These are phyloP conservation scores for Mormyrus hasselquistii DNA, from an alignment of 2,797 vertebrate species.

Conservation along the genomic window DNA sequence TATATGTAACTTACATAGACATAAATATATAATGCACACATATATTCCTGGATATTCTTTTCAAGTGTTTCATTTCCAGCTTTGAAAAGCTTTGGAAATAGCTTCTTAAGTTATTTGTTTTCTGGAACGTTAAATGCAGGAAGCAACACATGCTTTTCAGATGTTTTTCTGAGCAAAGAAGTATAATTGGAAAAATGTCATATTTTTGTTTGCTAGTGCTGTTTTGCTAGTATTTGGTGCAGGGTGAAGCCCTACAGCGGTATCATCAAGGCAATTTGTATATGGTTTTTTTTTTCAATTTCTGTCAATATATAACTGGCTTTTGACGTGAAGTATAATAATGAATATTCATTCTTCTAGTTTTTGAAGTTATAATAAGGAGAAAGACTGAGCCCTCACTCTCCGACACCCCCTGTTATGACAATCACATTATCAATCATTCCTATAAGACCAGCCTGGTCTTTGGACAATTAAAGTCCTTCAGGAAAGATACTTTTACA, in stretches of 20 bases:
- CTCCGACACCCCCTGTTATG: not conserved
- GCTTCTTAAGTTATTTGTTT: not conserved
- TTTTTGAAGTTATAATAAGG: not conserved
- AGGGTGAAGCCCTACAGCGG: not conserved
- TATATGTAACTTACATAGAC: conserved; percentile 4
- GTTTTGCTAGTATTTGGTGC: not conserved
- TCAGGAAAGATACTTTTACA: not conserved
- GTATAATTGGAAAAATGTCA: not conserved
- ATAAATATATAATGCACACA: not conserved
- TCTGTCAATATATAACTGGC: conserved; percentile 5
- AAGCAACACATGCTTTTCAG: not conserved
- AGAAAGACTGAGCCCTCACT: not conserved
- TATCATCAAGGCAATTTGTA: conserved; percentile 7
- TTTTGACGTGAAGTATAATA: conserved; percentile 10
- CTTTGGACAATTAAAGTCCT: not conserved
- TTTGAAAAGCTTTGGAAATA: not conserved
- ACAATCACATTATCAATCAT: not conserved
- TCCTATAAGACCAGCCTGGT: not conserved
- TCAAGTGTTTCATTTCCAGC: not conserved
- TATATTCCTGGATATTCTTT: not conserved
- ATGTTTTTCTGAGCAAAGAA: not conserved
- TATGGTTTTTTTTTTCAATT: not conserved
- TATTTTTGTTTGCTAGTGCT: not conserved
- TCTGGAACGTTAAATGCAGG: not conserved
- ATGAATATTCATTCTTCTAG: conserved; percentile 1